phyloP scores from a whole-genome alignment of 2,113 vertebrate genomes.

The Lota lota region DNA sequence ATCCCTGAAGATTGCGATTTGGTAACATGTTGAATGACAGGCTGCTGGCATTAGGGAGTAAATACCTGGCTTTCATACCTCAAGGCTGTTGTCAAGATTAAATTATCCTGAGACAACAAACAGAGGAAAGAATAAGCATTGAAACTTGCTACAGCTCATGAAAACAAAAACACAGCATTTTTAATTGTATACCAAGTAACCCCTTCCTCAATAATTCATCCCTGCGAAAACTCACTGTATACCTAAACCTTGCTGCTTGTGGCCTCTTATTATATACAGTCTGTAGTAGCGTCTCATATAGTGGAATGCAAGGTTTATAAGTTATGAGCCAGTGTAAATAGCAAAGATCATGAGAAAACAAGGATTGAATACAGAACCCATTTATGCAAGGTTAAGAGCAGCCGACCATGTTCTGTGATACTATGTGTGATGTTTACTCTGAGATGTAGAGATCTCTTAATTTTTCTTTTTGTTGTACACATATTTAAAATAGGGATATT shows the following conservation, averaged over 20 bases:
- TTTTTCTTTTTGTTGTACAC: too few species aligned
- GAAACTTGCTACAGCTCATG: too few species aligned
- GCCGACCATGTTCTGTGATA: background rate
- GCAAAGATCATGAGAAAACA: background rate
- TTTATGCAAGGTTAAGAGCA: conserved; percentile 7
- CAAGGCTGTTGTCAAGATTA: conserved; percentile 32
- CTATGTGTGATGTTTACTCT: too few species aligned
- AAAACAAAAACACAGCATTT: too few species aligned
- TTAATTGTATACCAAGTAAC: conserved; percentile 7
- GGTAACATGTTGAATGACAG: conserved; percentile 2
- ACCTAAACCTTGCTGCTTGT: too few species aligned
- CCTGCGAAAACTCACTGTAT: too few species aligned
- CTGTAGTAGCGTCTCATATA: too few species aligned
- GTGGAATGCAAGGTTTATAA: too few species aligned
- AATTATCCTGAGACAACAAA: conserved; percentile 16
- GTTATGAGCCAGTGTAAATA: background rate
- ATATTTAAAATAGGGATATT: too few species aligned
- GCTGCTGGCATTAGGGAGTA: conserved; percentile 1
- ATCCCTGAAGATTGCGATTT: background rate
- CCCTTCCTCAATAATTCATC: too few species aligned
- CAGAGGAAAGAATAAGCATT: conserved; percentile 2
- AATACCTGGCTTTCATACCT: conserved; percentile 24
- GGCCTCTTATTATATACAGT: too few species aligned
- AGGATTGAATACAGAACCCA: background rate
- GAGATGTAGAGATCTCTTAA: too few species aligned